These are phyloP conservation scores for Hypomecis punctinalis DNA, from an alignment of 2,888 invertebrate species.

Conservation along the genomic window DNA sequence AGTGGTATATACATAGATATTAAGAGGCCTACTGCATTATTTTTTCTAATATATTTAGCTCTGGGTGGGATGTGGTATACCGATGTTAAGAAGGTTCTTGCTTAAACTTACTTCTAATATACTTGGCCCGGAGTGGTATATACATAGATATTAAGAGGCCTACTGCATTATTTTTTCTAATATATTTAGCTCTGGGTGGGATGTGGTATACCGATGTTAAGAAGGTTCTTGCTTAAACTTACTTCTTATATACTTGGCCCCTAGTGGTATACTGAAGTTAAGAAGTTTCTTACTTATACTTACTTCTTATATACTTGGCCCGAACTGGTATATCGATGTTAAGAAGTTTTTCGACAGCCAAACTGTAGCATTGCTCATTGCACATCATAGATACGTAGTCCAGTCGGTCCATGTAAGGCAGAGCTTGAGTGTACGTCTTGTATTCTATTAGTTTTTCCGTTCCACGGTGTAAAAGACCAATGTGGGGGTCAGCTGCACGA, in stretches of 20 bases:
- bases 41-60: too few species aligned
- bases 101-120: not conserved
- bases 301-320: slow-evolving; percentile 98
- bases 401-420: slow-evolving; percentile 98
- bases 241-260: not conserved
- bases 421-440: slow-evolving; percentile 98
- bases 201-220: too few species aligned
- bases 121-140: not conserved
- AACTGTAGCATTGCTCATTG: slow-evolving; percentile 98
- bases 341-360: slow-evolving; percentile 98
- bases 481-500: slow-evolving; percentile 96
- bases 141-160: too few species aligned
- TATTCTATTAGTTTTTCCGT: slow-evolving; percentile 99
- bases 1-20: too few species aligned
- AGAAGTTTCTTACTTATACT: slow-evolving; percentile 36
- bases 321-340: slow-evolving; percentile 97
- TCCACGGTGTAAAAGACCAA: slow-evolving; percentile 97
- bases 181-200: too few species aligned
- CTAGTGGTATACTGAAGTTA: too few species aligned
- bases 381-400: slow-evolving; percentile 99
- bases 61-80: too few species aligned
- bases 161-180: too few species aligned
- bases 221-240: too few species aligned
- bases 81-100: too few species aligned
- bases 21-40: too few species aligned